Evolutionary conservation across 2,797 vertebrate species (phyloP).

Genomic region (Tarsius wallacei): DNA sequence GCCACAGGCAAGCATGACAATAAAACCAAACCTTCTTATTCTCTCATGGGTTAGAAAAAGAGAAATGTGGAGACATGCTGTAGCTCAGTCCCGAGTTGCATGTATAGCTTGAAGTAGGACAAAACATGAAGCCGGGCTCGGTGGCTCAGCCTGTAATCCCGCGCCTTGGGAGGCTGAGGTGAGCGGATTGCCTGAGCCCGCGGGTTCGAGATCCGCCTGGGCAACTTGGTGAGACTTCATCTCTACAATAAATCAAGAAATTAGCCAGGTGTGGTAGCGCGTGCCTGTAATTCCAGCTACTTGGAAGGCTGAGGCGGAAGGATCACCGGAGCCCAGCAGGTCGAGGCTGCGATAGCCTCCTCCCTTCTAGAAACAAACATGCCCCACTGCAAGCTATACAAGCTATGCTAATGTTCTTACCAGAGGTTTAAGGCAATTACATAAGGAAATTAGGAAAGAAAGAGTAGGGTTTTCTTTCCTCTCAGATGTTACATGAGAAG

Average conservation of each 20-base stretch:
- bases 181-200: too few species aligned
- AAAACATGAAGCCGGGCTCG: too few species aligned
- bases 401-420: not conserved
- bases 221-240: too few species aligned
- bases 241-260: too few species aligned
- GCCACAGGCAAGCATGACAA: not conserved
- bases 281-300: too few species aligned
- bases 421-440: not conserved
- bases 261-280: too few species aligned
- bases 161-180: too few species aligned
- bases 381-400: not conserved
- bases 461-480: not conserved
- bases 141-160: too few species aligned
- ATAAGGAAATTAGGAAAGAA: not conserved
- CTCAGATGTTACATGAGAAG: not conserved
- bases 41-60: not conserved
- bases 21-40: not conserved
- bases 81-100: not conserved
- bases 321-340: too few species aligned
- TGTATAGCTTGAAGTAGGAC: not conserved
- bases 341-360: too few species aligned
- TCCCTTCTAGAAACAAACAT: not conserved
- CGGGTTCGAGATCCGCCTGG: too few species aligned
- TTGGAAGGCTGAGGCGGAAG: too few species aligned
- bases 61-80: accelerated